phyloP scores from a whole-genome alignment of 2,113 vertebrate species.

The Sylvicapra grimmia region DNA sequence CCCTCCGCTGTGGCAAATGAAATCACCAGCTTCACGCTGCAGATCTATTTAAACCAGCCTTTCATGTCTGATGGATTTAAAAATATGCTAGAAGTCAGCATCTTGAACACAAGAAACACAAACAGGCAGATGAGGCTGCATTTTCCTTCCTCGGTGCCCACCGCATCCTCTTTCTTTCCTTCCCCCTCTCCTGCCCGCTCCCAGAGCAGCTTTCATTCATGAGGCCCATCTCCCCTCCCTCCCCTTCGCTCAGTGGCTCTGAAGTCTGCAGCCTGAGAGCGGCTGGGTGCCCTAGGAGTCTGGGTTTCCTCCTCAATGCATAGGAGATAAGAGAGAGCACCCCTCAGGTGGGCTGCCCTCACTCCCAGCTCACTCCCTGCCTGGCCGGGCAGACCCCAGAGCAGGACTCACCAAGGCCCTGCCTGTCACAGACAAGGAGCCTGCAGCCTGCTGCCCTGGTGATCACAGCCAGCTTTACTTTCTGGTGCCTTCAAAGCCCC shows the following conservation, averaged over 20 bases:
- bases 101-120: conserved; percentile 48
- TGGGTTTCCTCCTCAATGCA: neutral
- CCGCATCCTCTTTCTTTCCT: neutral
- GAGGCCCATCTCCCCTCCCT: neutral
- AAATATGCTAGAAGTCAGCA: conserved; percentile 53
- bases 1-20: conserved; percentile 27
- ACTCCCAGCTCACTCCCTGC: neutral
- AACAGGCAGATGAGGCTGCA: conserved; percentile 30
- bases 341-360: fast-evolving
- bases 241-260: neutral
- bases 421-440: neutral
- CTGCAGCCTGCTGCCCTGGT: neutral
- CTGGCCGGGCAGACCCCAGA: too few relatives aligned
- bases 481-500: neutral
- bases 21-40: conserved; percentile 43
- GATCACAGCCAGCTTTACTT: neutral
- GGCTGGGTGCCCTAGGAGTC: too few relatives aligned
- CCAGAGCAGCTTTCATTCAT: conserved; percentile 32
- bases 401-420: neutral
- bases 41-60: conserved; percentile 60
- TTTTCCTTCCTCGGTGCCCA: neutral
- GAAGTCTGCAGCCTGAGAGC: neutral
- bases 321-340: neutral
- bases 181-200: neutral
- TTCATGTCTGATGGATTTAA: conserved; percentile 62